phyloP scores from a whole-genome alignment of 1,140 invertebrate genomes.

The Andricus grossulariae region DNA sequence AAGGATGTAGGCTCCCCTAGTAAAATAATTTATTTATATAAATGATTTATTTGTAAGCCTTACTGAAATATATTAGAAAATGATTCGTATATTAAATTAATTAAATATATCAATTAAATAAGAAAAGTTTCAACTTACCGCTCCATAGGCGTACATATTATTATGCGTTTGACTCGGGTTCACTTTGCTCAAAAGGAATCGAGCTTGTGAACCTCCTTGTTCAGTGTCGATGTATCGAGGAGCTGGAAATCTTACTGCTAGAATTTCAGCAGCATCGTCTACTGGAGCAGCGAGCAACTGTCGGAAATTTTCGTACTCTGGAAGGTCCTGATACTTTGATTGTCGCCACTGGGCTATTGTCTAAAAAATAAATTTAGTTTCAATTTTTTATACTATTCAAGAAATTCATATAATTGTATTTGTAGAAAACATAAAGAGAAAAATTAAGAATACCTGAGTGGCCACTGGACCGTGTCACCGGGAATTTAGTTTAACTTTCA shows the following conservation, averaged over 20 bases:
- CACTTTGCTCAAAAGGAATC: constrained; percentile 98
- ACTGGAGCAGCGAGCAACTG: constrained; percentile 97
- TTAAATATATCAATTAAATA: neutral
- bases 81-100: constrained; percentile 33
- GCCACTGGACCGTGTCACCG: too few species aligned
- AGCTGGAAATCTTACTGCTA: constrained; percentile 97
- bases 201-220: constrained; percentile 97
- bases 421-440: too few species aligned
- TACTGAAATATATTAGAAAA: neutral
- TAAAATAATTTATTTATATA: too few species aligned
- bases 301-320: constrained; percentile 98
- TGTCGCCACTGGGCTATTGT: constrained; percentile 98
- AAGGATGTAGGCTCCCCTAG: too few species aligned
- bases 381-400: too few species aligned
- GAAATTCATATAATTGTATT: too few species aligned
- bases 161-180: constrained; percentile 99
- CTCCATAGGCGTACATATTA: constrained; percentile 96
- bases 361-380: constrained; percentile 73
- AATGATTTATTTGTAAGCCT: constrained; percentile 59
- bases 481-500: too few species aligned
- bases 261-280: constrained; percentile 97
- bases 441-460: too few species aligned
- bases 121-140: constrained; percentile 81
- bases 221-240: constrained; percentile 99
- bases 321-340: constrained; percentile 95